Percentiles rank a stretch among this genome's conserved stretches.
phyloP scores from a whole-genome alignment of 2,888 invertebrate species.

The Brachynemurus nebulosus region DNA sequence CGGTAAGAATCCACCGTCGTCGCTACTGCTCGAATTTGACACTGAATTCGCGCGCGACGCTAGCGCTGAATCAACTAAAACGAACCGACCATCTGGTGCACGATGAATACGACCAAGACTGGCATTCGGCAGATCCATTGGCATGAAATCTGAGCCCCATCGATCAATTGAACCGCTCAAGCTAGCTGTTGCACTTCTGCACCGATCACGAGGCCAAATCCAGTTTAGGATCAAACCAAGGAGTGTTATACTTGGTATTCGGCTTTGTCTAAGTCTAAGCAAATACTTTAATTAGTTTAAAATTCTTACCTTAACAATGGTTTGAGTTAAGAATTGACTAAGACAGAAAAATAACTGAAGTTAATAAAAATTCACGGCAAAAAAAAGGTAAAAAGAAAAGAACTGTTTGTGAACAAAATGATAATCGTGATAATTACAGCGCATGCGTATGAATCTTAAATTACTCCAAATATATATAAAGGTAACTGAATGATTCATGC shows the following conservation, averaged over 20 bases:
- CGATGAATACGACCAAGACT: conserved; percentile 54
- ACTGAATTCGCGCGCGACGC: conserved; percentile 40
- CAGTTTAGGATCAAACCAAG: conserved; percentile 54
- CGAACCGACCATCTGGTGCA: conserved; percentile 61
- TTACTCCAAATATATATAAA: too few relatives aligned
- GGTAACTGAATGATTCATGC: too few relatives aligned
- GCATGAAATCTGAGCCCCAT: conserved; percentile 31
- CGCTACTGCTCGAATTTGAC: conserved; percentile 42
- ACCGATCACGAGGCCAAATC: conserved; percentile 64
- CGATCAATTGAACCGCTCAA: conserved; percentile 19
- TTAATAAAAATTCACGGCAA: too few relatives aligned
- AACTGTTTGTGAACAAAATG: too few relatives aligned
- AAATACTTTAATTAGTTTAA: too few relatives aligned
- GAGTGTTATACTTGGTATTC: conserved; percentile 85
- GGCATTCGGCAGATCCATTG: conserved; percentile 28
- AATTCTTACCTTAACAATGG: too few relatives aligned
- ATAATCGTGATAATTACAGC: too few relatives aligned
- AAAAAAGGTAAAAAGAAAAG: too few relatives aligned
- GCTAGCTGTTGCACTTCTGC: conserved; percentile 36
- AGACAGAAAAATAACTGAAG: too few relatives aligned
- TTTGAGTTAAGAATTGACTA: too few relatives aligned
- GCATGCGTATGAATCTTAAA: too few relatives aligned
- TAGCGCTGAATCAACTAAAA: conserved; percentile 40
- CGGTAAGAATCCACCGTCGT: conserved; percentile 76
- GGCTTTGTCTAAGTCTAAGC: conserved; percentile 79